Percentiles rank a stretch among this genome's conserved stretches.
Evolutionary conservation across 2,888 invertebrate genomes (phyloP).

Genomic region (Hemistola chrysoprasaria): DNA sequence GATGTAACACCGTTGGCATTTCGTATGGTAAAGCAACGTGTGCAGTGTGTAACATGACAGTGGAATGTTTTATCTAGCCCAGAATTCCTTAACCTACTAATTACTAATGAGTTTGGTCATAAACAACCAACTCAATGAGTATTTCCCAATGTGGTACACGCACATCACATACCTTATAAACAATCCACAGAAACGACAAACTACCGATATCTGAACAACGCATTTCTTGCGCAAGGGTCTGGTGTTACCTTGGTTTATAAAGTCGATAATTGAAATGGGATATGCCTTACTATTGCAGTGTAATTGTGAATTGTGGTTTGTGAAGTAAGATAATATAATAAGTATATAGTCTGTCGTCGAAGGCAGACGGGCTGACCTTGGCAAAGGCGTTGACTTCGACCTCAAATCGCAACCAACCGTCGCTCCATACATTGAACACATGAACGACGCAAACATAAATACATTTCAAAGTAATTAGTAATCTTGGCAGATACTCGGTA

Average conservation of each 20-base stretch:
- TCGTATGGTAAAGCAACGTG: constrained; percentile 11
- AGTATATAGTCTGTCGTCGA: constrained; percentile 44
- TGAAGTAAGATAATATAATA: constrained; percentile 42
- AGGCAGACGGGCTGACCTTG: constrained; percentile 65
- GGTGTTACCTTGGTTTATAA: too few species aligned
- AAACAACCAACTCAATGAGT: constrained; percentile 4
- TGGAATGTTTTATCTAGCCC: constrained; percentile 18
- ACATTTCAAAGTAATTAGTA: neutral
- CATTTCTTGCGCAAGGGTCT: too few species aligned
- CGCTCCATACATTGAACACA: constrained; percentile 48
- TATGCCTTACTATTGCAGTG: too few species aligned
- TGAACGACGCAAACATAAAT: constrained; percentile 21
- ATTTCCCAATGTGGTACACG: neutral
- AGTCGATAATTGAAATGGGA: constrained; percentile 8
- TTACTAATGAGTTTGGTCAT: constrained; percentile 13
- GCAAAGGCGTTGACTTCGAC: constrained; percentile 73
- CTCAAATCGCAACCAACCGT: constrained; percentile 60
- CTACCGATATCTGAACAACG: too few species aligned
- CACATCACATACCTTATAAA: too few species aligned
- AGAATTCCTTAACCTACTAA: neutral
- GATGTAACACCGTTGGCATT: constrained; percentile 17
- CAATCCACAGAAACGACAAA: too few species aligned
- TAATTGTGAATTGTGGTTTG: too few species aligned
- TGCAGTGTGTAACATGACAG: too few species aligned
- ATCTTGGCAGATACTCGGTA: too few species aligned